Conservation (phyloP, 1,140 invertebrate species). For the Lepidurus couesii region DNA sequence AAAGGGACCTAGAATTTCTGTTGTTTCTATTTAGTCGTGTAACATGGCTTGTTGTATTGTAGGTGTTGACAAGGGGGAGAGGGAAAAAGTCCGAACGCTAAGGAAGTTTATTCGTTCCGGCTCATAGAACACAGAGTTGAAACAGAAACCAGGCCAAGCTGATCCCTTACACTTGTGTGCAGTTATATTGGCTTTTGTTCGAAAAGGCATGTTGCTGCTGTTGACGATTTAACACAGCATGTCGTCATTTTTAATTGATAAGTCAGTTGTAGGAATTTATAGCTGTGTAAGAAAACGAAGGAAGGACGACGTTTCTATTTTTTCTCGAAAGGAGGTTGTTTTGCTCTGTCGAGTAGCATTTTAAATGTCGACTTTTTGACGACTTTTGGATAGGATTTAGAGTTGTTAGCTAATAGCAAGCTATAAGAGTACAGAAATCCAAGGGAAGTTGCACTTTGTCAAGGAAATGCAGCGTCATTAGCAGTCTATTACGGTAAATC, state of each 20-base stretch:
- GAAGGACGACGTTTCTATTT: not conserved
- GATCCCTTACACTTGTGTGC: not conserved
- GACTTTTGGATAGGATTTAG: no score
- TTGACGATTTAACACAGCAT: not conserved
- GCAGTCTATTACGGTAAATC: not conserved
- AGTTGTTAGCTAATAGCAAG: no score
- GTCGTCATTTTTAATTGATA: not conserved
- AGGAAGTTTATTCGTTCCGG: not conserved
- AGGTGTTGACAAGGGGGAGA: no score
- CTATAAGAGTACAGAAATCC: not conserved
- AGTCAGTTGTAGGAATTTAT: not conserved
- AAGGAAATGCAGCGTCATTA: not conserved
- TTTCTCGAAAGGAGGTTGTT: not conserved
- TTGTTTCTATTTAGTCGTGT: no score
- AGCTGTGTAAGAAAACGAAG: not conserved
- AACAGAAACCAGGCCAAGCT: conserved; percentile 6
- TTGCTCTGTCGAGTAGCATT: not conserved
- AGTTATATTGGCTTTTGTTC: not conserved
- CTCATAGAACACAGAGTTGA: not conserved
- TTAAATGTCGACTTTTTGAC: not conserved
- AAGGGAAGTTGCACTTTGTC: not conserved
- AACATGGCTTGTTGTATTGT: no score
- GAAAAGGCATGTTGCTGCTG: not conserved
- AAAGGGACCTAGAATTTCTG: no score
- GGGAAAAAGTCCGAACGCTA: no score